Conservation (phyloP, 2,113 vertebrate species). For the Todiramphus chloris region DNA sequence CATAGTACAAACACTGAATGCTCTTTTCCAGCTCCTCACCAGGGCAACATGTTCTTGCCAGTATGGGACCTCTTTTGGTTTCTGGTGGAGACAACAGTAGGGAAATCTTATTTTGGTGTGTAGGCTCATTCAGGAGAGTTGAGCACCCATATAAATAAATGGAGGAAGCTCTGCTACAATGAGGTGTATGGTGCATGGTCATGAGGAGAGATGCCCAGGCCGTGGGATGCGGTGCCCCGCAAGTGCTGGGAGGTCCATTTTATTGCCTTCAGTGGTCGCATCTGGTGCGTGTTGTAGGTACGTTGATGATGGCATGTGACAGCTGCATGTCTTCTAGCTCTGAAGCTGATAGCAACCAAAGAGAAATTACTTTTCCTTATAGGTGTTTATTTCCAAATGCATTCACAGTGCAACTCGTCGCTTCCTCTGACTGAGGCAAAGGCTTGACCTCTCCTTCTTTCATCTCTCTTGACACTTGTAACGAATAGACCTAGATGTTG, state of each 20-base stretch:
- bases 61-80: neutral
- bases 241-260: rapidly evolving
- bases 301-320: neutral
- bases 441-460: neutral
- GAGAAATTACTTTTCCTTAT: neutral
- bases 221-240: rapidly evolving
- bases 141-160: neutral
- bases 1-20: neutral
- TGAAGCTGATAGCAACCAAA: neutral
- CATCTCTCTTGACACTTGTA: neutral
- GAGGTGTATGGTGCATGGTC: neutral
- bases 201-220: neutral
- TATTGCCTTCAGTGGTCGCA: neutral
- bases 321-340: neutral
- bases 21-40: neutral
- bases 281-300: neutral
- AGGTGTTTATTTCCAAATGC: neutral
- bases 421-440: neutral
- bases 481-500: neutral
- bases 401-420: neutral
- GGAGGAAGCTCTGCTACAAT: neutral
- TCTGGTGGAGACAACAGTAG: neutral
- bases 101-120: neutral
- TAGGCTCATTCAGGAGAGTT: neutral
- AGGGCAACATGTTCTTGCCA: neutral